Percentiles rank a stretch among this genome's conserved stretches.
phyloP scores from a whole-genome alignment of 2,797 vertebrate species.

The Molossus molossus region DNA sequence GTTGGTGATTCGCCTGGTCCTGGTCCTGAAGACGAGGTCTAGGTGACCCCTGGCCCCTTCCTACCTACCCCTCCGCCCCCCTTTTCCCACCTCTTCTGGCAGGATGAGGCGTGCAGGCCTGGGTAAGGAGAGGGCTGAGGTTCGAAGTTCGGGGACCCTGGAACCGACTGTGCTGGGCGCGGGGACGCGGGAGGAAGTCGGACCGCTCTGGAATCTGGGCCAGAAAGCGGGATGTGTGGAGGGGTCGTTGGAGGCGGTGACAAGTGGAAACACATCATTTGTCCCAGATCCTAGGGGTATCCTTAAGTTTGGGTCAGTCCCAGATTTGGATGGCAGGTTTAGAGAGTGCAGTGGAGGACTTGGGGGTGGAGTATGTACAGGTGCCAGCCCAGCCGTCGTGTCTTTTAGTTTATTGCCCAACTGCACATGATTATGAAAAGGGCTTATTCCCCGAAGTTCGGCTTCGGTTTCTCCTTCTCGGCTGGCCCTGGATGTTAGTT shows the following conservation, averaged over 20 bases:
- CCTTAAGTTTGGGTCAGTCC: background rate
- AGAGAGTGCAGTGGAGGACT: background rate
- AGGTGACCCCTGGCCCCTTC: background rate
- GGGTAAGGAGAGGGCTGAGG: slow-evolving; percentile 72
- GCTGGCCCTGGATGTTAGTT: background rate
- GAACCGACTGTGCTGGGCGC: background rate
- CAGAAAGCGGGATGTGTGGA: background rate
- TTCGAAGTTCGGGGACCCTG: slow-evolving; percentile 50
- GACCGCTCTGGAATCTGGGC: background rate
- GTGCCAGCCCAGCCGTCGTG: background rate
- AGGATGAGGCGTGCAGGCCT: slow-evolving; percentile 82
- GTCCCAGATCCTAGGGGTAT: background rate
- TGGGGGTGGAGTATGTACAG: background rate
- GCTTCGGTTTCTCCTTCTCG: background rate
- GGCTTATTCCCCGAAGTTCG: background rate
- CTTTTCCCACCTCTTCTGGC: background rate
- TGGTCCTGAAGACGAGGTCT: slow-evolving; percentile 54
- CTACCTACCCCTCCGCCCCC: background rate
- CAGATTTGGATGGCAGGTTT: slow-evolving; percentile 17
- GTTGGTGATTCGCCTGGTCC: background rate
- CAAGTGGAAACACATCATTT: background rate
- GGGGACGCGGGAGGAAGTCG: background rate
- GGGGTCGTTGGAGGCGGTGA: background rate
- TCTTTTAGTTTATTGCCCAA: background rate
- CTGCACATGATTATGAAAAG: background rate